Conservation (phyloP, 2,888 invertebrate genomes). For the Chaetogeoica ovagalla region DNA sequence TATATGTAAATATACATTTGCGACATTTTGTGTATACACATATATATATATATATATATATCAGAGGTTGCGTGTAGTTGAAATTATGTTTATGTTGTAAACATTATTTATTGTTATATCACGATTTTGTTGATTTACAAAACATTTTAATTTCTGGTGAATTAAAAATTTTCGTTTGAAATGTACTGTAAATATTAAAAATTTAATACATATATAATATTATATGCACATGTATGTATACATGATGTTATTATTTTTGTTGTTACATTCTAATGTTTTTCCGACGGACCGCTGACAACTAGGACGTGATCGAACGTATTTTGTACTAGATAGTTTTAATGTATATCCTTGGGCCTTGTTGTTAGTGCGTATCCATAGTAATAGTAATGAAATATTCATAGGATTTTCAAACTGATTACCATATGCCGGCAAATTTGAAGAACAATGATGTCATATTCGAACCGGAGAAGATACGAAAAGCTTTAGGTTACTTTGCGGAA, state of each 20-base stretch:
- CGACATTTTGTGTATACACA: no score
- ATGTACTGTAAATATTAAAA: no score
- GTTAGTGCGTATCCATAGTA: conserved; percentile 46
- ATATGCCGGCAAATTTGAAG: not conserved
- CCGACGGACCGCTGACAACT: not conserved
- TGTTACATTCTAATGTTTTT: not conserved
- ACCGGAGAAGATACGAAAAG: conserved; percentile 37
- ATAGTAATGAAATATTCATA: conserved; percentile 42
- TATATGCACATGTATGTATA: no score
- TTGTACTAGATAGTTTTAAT: not conserved
- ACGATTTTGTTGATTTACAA: no score
- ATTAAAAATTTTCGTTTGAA: no score
- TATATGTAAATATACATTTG: no score
- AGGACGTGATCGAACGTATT: conserved; percentile 17
- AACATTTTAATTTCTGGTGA: no score
- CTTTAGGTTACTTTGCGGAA: conserved; percentile 27
- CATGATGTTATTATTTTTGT: not conserved
- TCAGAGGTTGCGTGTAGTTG: no score
- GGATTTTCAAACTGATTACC: conserved; percentile 33
- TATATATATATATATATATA: no score
- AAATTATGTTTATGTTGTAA: no score
- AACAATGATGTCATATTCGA: conserved; percentile 8
- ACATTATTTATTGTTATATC: no score
- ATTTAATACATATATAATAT: no score
- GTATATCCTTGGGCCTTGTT: conserved; percentile 26